Evolutionary conservation across 2,888 invertebrate genomes (phyloP).

Genomic region (Cephus rjabovi): DNA sequence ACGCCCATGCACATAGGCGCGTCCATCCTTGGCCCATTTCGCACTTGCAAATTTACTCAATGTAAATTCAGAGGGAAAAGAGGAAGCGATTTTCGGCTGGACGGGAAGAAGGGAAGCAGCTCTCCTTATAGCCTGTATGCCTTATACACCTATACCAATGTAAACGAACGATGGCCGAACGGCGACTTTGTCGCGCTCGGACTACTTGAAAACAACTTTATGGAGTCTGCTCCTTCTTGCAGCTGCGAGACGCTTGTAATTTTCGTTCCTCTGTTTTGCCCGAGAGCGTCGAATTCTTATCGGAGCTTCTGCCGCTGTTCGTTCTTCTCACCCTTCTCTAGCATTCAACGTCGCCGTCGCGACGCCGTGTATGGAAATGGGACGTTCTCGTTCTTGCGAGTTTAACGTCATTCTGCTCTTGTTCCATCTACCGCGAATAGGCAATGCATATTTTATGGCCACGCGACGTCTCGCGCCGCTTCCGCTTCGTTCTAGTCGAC

Average conservation of each 20-base stretch:
- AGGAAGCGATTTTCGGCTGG: too few species aligned
- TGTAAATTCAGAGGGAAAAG: neutral
- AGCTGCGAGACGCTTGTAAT: conserved; percentile 41
- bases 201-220: too few species aligned
- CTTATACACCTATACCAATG: conserved; percentile 35
- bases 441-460: conserved; percentile 60
- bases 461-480: conserved; percentile 34
- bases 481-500: too few species aligned
- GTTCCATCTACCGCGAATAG: conserved; percentile 48
- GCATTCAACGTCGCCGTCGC: neutral
- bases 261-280: conserved; percentile 49
- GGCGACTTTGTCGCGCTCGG: conserved; percentile 46
- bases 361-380: conserved; percentile 51
- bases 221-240: too few species aligned
- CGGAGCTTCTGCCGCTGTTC: conserved; percentile 50
- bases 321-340: neutral
- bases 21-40: neutral
- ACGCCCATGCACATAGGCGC: too few species aligned
- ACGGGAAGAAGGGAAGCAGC: too few species aligned
- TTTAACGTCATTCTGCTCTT: conserved; percentile 48
- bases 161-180: conserved; percentile 55
- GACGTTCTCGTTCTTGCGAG: conserved; percentile 35
- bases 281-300: conserved; percentile 51
- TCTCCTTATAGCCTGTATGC: too few species aligned
- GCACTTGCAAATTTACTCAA: conserved; percentile 21